Conservation (phyloP, 2,797 vertebrate genomes). For the Neosalanx taihuensis region DNA sequence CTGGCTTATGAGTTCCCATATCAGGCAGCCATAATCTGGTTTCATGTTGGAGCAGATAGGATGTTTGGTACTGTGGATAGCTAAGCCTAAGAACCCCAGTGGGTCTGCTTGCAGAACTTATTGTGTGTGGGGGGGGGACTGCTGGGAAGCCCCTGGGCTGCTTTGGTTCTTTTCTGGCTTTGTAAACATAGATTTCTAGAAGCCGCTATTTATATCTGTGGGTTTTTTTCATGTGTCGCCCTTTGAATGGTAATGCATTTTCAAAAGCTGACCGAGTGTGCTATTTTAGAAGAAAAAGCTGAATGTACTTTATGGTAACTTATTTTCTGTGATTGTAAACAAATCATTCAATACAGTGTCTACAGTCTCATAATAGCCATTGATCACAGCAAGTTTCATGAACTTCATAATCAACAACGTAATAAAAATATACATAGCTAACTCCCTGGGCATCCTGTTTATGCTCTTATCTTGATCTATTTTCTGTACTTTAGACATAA, state of each 20-base stretch:
- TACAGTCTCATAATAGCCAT: too few species aligned
- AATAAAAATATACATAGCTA: not conserved
- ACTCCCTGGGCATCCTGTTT: too few species aligned
- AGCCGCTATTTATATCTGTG: constrained; percentile 30
- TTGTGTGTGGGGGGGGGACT: not conserved
- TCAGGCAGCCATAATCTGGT: not conserved
- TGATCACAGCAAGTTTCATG: not conserved
- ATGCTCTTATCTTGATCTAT: not conserved
- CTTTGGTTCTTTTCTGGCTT: constrained; percentile 9
- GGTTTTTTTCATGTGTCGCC: too few species aligned
- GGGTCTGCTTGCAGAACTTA: too few species aligned
- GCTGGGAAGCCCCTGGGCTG: too few species aligned
- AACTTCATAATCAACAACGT: not conserved
- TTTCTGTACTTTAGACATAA: not conserved
- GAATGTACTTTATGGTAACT: too few species aligned
- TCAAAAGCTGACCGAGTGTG: not conserved
- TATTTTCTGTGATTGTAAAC: too few species aligned
- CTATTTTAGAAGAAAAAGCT: not conserved
- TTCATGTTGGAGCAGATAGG: not conserved
- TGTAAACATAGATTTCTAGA: constrained; percentile 33
- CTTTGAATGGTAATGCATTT: not conserved
- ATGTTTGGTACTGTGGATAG: not conserved
- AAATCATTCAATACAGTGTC: too few species aligned
- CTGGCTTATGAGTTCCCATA: not conserved
- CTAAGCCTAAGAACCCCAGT: too few species aligned